These are phyloP conservation scores for Ophion obscuratus DNA, from an alignment of 2,888 invertebrate genomes.

Conservation along the genomic window DNA sequence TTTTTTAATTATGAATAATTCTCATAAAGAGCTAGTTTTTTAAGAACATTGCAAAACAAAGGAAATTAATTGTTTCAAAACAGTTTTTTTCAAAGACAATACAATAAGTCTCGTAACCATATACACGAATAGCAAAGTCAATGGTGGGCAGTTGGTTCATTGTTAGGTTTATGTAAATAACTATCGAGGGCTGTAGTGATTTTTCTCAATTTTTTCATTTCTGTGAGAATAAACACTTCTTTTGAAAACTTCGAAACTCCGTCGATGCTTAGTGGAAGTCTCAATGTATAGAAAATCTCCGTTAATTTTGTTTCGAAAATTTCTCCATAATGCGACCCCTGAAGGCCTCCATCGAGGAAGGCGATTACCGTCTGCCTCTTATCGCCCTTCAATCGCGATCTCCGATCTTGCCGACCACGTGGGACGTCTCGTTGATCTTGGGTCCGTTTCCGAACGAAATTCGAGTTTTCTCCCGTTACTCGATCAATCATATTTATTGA, in stretches of 20 bases:
- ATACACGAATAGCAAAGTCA: background rate
- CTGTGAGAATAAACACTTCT: background rate
- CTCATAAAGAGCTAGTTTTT: background rate
- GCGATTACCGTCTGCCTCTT: slow-evolving; percentile 37
- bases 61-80: background rate
- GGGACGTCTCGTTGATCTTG: slow-evolving; percentile 43
- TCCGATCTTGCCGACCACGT: slow-evolving; percentile 30
- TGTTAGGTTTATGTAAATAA: background rate
- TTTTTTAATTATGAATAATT: too few relatives aligned
- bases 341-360: slow-evolving; percentile 46
- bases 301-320: slow-evolving; percentile 75
- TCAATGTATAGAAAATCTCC: slow-evolving; percentile 39
- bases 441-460: slow-evolving; percentile 26
- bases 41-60: background rate
- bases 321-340: slow-evolving; percentile 65
- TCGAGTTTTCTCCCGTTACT: slow-evolving; percentile 22
- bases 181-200: background rate
- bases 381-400: slow-evolving; percentile 54
- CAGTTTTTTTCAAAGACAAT: background rate
- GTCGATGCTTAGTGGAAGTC: background rate
- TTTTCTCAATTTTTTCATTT: background rate
- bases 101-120: too few relatives aligned
- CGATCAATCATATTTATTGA: slow-evolving; percentile 28
- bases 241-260: background rate
- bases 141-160: background rate